These are phyloP conservation scores for Oligia strigilis DNA, from an alignment of 2,888 invertebrate species.

Conservation along the genomic window DNA sequence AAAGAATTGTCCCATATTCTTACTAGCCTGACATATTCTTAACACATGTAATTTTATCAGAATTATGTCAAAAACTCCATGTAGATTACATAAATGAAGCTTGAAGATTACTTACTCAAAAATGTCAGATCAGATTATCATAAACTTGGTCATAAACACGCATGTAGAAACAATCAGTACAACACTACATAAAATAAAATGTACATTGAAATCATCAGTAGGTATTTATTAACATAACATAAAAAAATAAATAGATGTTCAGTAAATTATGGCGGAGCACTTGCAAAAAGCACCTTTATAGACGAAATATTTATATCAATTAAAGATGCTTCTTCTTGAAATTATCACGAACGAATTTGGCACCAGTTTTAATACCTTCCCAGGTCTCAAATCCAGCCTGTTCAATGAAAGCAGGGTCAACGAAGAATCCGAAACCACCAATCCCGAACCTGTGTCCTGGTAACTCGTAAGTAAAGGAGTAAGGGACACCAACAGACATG, in stretches of 20 bases:
- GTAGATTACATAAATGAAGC: not conserved
- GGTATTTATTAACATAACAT: conserved; percentile 4
- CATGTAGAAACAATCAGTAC: not conserved
- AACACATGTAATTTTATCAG: too few relatives aligned
- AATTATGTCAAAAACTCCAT: not conserved
- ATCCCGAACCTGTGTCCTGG: conserved; percentile 85
- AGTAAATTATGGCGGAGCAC: not conserved
- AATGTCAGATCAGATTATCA: not conserved
- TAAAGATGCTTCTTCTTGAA: conserved; percentile 51
- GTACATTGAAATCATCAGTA: not conserved
- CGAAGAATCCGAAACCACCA: conserved; percentile 87
- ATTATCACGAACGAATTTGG: conserved; percentile 77
- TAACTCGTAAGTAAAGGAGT: conserved; percentile 92
- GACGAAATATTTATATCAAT: not conserved
- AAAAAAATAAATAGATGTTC: conserved; percentile 1
- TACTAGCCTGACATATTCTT: too few relatives aligned
- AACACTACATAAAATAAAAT: not conserved
- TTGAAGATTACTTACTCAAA: not conserved
- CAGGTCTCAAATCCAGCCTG: conserved; percentile 91
- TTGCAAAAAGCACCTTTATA: not conserved
- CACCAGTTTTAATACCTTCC: conserved; percentile 90
- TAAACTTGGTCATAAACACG: not conserved
- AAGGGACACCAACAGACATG: conserved; percentile 84
- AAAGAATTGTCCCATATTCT: not conserved
- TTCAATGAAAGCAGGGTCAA: conserved; percentile 88